phyloP scores from a whole-genome alignment of 2,113 vertebrate genomes.

The Eptesicus fuscus region DNA sequence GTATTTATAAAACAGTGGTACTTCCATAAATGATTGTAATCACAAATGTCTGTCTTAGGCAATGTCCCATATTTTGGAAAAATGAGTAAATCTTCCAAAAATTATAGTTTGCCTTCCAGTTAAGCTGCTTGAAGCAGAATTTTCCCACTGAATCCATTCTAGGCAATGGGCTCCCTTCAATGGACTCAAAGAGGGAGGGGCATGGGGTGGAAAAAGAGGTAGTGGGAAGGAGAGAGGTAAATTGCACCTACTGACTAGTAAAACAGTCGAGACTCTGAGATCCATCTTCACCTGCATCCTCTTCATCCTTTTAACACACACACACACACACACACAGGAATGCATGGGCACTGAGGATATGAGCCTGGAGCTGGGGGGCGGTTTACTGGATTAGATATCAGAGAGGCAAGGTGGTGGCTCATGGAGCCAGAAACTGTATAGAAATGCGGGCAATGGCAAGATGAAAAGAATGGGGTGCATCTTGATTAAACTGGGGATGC shows the following conservation, averaged over 20 bases:
- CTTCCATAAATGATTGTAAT: background rate
- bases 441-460: background rate
- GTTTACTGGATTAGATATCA: background rate
- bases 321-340: background rate
- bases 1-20: background rate
- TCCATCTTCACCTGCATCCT: accelerated
- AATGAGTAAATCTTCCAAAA: background rate
- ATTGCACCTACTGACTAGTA: background rate
- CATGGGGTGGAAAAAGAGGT: background rate
- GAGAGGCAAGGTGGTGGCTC: background rate
- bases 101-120: background rate
- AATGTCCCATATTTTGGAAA: background rate
- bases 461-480: background rate
- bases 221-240: background rate
- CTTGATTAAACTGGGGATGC: background rate
- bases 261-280: background rate
- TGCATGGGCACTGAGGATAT: background rate
- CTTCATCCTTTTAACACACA: background rate
- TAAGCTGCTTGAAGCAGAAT: background rate
- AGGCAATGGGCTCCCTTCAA: background rate
- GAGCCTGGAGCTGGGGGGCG: background rate
- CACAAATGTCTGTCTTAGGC: background rate
- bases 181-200: background rate
- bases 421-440: background rate
- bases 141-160: background rate